phyloP scores from a whole-genome alignment of 2,888 invertebrate species.

The Octonoba sinensis region DNA sequence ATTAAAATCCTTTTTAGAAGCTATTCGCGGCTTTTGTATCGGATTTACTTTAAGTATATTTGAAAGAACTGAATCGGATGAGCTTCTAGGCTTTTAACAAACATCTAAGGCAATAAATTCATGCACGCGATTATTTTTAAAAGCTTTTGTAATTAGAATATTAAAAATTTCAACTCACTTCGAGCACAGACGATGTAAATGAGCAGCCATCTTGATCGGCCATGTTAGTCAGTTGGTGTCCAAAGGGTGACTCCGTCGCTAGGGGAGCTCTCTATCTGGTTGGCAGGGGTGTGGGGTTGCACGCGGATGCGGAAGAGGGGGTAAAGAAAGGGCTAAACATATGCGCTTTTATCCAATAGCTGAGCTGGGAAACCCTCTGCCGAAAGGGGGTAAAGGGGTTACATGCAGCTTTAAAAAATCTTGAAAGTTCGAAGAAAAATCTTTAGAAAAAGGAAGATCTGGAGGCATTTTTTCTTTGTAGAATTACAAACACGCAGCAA shows the following conservation, averaged over 20 bases:
- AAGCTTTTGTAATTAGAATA: too few relatives aligned
- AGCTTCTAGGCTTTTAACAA: too few relatives aligned
- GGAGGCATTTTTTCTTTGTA: too few relatives aligned
- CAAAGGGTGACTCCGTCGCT: slow-evolving; percentile 57
- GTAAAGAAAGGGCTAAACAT: slow-evolving; percentile 41
- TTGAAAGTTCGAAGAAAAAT: not conserved
- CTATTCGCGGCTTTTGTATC: not conserved
- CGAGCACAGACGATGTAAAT: slow-evolving; percentile 54
- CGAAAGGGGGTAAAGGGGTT: slow-evolving; percentile 60
- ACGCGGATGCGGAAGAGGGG: slow-evolving; percentile 51
- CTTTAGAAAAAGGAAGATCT: too few relatives aligned
- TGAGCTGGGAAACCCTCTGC: slow-evolving; percentile 10
- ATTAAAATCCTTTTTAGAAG: slow-evolving; percentile 37
- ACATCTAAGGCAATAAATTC: too few relatives aligned
- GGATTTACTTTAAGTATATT: too few relatives aligned
- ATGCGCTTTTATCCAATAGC: slow-evolving; percentile 50
- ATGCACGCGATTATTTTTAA: too few relatives aligned
- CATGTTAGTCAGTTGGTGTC: slow-evolving; percentile 61
- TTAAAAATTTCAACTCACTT: slow-evolving; percentile 42
- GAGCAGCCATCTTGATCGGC: slow-evolving; percentile 62
- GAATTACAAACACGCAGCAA: too few relatives aligned
- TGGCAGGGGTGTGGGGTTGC: slow-evolving; percentile 46
- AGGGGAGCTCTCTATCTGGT: slow-evolving; percentile 58
- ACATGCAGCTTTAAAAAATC: slow-evolving; percentile 30
- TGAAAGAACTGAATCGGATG: too few relatives aligned